Evolutionary conservation across 2,113 vertebrate genomes (phyloP).

Genomic region (Pungitius pungitius): DNA sequence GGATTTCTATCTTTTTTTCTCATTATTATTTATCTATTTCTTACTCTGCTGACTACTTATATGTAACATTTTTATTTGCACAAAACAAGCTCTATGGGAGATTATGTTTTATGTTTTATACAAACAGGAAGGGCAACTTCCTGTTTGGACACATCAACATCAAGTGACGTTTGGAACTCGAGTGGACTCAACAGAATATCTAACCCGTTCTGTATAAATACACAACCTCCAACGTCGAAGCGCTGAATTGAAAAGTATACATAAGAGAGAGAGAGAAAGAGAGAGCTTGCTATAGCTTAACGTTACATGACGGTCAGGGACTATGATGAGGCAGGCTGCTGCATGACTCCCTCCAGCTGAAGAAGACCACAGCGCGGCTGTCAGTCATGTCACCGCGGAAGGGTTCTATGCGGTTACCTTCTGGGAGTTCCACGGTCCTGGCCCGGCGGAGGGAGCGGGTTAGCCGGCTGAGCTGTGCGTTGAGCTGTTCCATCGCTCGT

Average conservation of each 20-base stretch:
- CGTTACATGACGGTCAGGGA: background rate
- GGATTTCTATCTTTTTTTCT: too few relatives aligned
- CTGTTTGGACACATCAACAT: background rate
- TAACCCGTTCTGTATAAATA: too few relatives aligned
- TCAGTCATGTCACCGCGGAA: background rate
- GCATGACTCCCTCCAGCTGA: background rate
- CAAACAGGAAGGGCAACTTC: background rate
- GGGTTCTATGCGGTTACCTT: constrained; percentile 78
- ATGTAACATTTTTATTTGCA: too few relatives aligned
- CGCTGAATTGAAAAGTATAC: too few relatives aligned
- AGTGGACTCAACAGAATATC: background rate
- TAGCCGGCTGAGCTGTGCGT: constrained; percentile 89
- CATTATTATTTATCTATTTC: too few relatives aligned
- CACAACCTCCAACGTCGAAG: too few relatives aligned
- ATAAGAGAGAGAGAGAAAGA: too few relatives aligned
- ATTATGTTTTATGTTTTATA: background rate
- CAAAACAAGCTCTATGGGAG: too few relatives aligned
- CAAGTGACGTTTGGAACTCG: background rate
- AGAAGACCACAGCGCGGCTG: background rate
- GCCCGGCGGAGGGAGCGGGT: constrained; percentile 95
- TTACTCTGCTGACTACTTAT: too few relatives aligned
- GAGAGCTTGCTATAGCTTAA: background rate
- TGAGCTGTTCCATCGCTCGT: constrained; percentile 97
- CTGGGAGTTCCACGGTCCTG: constrained; percentile 95
- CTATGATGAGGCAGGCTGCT: background rate